Percentiles rank a stretch among this genome's conserved stretches.
Evolutionary conservation across 2,113 vertebrate species (phyloP).

Genomic region (Leucopsar rothschildi): DNA sequence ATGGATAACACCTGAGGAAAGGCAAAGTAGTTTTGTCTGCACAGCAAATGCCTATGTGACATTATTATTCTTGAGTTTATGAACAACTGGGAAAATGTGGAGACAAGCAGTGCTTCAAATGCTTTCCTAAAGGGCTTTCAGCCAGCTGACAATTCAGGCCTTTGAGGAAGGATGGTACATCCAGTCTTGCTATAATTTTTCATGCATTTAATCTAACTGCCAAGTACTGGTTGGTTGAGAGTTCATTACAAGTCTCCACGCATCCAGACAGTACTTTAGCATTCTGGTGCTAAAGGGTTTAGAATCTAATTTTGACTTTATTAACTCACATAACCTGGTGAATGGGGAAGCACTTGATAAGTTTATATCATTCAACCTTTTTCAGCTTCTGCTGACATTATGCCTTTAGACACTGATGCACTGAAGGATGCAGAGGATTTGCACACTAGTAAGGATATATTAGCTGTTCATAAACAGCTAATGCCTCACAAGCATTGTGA

Average conservation of each 20-base stretch:
- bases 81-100: background rate
- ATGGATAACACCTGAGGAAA: background rate
- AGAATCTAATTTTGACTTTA: constrained; percentile 40
- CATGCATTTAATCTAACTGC: constrained; percentile 12
- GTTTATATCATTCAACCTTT: background rate
- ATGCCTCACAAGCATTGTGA: background rate
- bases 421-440: background rate
- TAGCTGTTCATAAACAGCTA: background rate
- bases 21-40: background rate
- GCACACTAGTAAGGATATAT: background rate
- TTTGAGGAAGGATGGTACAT: background rate
- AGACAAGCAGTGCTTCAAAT: background rate
- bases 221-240: background rate
- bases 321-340: constrained; percentile 17
- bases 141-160: background rate
- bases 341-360: background rate
- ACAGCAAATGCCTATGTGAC: background rate
- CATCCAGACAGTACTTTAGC: background rate
- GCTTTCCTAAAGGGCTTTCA: background rate
- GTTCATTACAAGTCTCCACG: background rate
- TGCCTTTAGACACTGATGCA: background rate
- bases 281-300: background rate
- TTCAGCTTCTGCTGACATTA: background rate
- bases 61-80: background rate
- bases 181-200: background rate